These are phyloP conservation scores for Melangyna quadrimaculata DNA, from an alignment of 2,888 invertebrate genomes.

Conservation along the genomic window DNA sequence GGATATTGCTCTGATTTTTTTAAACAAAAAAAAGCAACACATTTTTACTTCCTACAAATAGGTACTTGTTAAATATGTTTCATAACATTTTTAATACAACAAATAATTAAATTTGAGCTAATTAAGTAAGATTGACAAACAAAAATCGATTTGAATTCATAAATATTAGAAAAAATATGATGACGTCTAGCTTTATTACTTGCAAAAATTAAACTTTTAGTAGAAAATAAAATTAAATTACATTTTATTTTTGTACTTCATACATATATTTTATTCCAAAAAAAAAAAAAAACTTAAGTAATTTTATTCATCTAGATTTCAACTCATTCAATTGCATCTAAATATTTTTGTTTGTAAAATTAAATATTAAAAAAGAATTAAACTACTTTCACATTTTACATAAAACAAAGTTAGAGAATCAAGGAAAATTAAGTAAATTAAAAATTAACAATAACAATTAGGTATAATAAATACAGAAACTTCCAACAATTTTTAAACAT, in stretches of 20 bases:
- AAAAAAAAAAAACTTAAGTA: background rate
- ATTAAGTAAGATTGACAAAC: no score
- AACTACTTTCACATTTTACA: slow-evolving; percentile 46
- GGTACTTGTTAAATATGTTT: no score
- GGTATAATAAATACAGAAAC: slow-evolving; percentile 32
- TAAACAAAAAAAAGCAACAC: no score
- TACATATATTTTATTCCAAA: no score
- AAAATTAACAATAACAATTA: slow-evolving; percentile 7
- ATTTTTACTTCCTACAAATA: no score
- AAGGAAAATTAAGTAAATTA: slow-evolving; percentile 23
- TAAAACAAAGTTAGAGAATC: slow-evolving; percentile 25
- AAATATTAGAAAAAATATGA: no score
- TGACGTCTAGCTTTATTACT: background rate
- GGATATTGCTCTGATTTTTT: no score
- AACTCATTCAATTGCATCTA: slow-evolving; percentile 20
- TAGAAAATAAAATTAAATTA: background rate
- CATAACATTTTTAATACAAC: no score
- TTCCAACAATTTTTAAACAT: slow-evolving; percentile 50
- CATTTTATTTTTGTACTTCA: no score
- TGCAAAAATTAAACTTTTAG: background rate
- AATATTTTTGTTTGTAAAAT: background rate
- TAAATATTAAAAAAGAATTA: slow-evolving; percentile 20
- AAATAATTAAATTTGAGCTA: no score
- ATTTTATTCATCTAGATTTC: background rate
- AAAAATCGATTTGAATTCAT: no score